These are phyloP conservation scores for Operophtera brumata DNA, from an alignment of 2,888 invertebrate species.

Conservation along the genomic window DNA sequence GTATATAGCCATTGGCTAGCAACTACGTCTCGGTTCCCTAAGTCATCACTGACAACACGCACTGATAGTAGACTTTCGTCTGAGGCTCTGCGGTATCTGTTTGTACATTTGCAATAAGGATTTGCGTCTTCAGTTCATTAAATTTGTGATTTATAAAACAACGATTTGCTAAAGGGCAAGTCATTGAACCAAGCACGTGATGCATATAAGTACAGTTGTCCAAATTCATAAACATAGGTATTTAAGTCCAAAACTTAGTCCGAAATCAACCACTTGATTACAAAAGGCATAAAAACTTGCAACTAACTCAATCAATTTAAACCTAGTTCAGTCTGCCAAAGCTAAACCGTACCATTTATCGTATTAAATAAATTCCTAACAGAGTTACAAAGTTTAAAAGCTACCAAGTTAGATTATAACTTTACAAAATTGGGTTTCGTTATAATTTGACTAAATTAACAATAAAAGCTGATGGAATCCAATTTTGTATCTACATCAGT, in stretches of 20 bases:
- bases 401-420: conserved; percentile 34
- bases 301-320: conserved; percentile 31
- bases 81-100: too few relatives aligned
- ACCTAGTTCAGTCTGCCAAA: conserved; percentile 22
- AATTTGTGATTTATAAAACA: too few relatives aligned
- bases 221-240: background rate
- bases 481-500: background rate
- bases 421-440: conserved; percentile 29
- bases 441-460: conserved; percentile 29
- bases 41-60: too few relatives aligned
- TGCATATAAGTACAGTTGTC: background rate
- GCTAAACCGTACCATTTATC: conserved; percentile 32
- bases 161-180: too few relatives aligned
- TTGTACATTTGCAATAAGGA: too few relatives aligned
- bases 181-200: background rate
- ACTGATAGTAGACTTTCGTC: too few relatives aligned
- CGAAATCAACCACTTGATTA: conserved; percentile 17
- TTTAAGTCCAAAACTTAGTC: conserved; percentile 6
- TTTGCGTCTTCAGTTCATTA: too few relatives aligned
- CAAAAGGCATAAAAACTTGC: conserved; percentile 18
- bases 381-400: conserved; percentile 32
- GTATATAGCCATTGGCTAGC: too few relatives aligned
- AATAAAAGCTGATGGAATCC: background rate
- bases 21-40: too few relatives aligned
- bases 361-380: conserved; percentile 33